phyloP scores from a whole-genome alignment of 2,113 vertebrate genomes.

The Procavia capensis region DNA sequence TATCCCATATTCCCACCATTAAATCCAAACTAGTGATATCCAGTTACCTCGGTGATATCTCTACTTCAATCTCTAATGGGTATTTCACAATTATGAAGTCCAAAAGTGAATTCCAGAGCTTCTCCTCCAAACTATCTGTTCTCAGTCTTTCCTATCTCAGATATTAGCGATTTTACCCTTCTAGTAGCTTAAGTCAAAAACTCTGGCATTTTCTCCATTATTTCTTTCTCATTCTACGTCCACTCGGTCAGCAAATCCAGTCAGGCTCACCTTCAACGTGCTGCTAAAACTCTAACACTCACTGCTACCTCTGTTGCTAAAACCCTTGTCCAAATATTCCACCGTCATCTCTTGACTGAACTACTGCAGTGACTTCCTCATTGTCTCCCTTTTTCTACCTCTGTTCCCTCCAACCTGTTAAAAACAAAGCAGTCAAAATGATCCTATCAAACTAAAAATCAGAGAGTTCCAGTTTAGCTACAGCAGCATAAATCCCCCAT shows the following conservation, averaged over 20 bases:
- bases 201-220: background rate
- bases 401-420: background rate
- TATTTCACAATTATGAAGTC: background rate
- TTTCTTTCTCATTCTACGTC: background rate
- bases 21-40: background rate
- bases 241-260: background rate
- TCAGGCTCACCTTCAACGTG: background rate
- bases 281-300: background rate
- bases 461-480: background rate
- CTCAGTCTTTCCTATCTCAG: background rate
- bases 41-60: background rate
- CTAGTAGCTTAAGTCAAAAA: background rate
- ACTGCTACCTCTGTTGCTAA: background rate
- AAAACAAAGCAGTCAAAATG: background rate
- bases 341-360: background rate
- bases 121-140: background rate
- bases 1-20: background rate
- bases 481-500: background rate
- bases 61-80: background rate
- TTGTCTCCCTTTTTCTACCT: background rate
- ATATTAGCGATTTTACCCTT: background rate
- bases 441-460: background rate
- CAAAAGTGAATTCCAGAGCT: background rate
- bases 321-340: background rate
- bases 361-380: background rate